These are phyloP conservation scores for Pterostichus madidus DNA, from an alignment of 2,888 invertebrate species.

Conservation along the genomic window DNA sequence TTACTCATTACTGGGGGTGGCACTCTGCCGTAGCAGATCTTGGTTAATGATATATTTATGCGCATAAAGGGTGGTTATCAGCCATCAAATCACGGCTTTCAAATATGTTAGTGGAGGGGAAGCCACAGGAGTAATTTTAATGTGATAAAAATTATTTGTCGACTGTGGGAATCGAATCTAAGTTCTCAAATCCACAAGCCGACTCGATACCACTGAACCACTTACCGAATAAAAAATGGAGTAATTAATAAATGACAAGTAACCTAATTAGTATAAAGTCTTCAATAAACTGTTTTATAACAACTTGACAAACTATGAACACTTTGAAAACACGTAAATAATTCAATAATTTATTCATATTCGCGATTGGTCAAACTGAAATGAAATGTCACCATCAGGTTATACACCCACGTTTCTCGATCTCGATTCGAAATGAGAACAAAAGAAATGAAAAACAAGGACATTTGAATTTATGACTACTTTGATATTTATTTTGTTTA, in stretches of 20 bases:
- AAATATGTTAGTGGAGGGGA: too few relatives aligned
- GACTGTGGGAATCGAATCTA: too few relatives aligned
- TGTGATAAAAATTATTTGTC: too few relatives aligned
- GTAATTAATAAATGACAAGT: slow-evolving; percentile 8
- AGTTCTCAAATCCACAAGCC: too few relatives aligned
- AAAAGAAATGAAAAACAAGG: slow-evolving; percentile 25
- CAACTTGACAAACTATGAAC: slow-evolving; percentile 10
- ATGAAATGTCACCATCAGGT: slow-evolving; percentile 21
- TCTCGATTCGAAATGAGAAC: slow-evolving; percentile 15
- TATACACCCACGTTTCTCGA: slow-evolving; percentile 41
- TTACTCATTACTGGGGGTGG: too few relatives aligned
- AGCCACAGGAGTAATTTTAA: too few relatives aligned
- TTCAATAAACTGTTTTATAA: neutral
- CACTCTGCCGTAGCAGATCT: too few relatives aligned
- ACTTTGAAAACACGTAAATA: neutral
- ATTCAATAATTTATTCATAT: slow-evolving; percentile 12
- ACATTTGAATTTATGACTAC: slow-evolving; percentile 10
- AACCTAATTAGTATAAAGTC: slow-evolving; percentile 19
- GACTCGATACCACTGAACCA: too few relatives aligned
- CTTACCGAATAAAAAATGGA: neutral
- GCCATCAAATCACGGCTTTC: too few relatives aligned
- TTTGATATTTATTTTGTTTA: slow-evolving; percentile 33
- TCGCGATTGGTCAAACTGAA: neutral
- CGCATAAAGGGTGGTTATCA: too few relatives aligned
- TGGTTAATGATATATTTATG: too few relatives aligned